Percentiles rank a stretch among this genome's conserved stretches.
phyloP scores from a whole-genome alignment of 2,888 invertebrate species.

The Hypomecis punctinalis region DNA sequence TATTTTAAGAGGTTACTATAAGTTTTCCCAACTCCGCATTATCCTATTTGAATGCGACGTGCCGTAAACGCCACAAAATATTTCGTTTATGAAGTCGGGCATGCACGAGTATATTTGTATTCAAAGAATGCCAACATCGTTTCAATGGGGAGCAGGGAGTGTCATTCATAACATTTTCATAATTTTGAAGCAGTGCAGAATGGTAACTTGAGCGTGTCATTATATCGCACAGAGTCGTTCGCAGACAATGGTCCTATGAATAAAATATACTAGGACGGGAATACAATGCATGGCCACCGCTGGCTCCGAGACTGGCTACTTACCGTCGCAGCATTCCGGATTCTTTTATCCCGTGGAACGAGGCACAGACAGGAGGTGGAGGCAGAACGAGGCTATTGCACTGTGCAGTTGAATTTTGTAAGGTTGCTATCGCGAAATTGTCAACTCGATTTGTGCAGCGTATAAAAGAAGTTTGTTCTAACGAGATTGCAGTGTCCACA shows the following conservation, averaged over 20 bases:
- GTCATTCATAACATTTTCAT: constrained; percentile 44
- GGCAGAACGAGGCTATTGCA: too few relatives aligned
- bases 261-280: constrained; percentile 60
- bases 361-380: background rate
- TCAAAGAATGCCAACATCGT: constrained; percentile 22
- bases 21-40: background rate
- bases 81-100: constrained; percentile 17
- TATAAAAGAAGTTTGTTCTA: too few relatives aligned
- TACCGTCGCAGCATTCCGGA: constrained; percentile 22
- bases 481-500: too few relatives aligned
- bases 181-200: constrained; percentile 45
- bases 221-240: constrained; percentile 40
- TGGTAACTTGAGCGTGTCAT: constrained; percentile 46
- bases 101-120: constrained; percentile 15
- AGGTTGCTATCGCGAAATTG: too few relatives aligned
- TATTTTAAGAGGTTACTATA: constrained; percentile 4
- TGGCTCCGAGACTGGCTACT: constrained; percentile 20
- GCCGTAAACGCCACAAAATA: constrained; percentile 13
- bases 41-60: constrained; percentile 10
- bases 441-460: too few relatives aligned
- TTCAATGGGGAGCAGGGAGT: constrained; percentile 28
- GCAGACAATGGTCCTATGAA: constrained; percentile 60
- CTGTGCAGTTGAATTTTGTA: background rate
- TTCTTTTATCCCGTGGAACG: constrained; percentile 7
- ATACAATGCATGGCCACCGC: constrained; percentile 35